A percentile compares a stretch with the other conserved stretches of the same genome.
phyloP scores from a whole-genome alignment of 2,113 vertebrate genomes.

The Opisthocomus hoazin region DNA sequence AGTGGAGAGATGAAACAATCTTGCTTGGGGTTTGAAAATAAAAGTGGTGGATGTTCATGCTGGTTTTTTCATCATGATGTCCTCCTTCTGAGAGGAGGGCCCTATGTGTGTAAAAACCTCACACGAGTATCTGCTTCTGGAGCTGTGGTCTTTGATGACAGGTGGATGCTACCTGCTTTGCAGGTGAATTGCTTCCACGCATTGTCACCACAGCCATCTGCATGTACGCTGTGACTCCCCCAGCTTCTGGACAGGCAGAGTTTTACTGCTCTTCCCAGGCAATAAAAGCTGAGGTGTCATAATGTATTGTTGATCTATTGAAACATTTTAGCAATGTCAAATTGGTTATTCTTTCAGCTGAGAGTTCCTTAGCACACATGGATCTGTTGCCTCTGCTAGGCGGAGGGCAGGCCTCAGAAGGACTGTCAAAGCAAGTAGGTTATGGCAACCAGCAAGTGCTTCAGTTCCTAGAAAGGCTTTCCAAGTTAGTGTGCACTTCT shows the following conservation, averaged over 20 bases:
- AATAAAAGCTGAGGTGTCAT: not conserved
- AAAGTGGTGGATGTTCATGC: not conserved
- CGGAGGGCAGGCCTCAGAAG: not conserved
- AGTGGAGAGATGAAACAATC: not conserved
- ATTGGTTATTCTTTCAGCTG: not conserved
- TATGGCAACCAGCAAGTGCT: not conserved
- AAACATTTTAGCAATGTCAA: not conserved
- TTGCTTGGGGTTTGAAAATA: not conserved
- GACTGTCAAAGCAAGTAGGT: not conserved
- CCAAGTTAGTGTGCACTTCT: not conserved
- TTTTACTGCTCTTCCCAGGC: not conserved
- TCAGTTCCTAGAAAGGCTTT: not conserved
- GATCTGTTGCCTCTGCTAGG: not conserved
- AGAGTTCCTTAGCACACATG: accelerated
- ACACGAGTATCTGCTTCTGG: not conserved
- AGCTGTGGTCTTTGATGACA: not conserved
- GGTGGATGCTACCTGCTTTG: not conserved
- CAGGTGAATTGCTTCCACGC: not conserved
- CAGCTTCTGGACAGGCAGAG: not conserved
- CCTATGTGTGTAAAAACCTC: not conserved
- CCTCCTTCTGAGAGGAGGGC: not conserved
- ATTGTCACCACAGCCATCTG: not conserved
- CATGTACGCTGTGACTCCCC: not conserved
- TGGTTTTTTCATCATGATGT: not conserved
- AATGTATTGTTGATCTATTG: not conserved